Evolutionary conservation across 2,888 invertebrate species (phyloP).

Genomic region (Macrophya annulata): DNA sequence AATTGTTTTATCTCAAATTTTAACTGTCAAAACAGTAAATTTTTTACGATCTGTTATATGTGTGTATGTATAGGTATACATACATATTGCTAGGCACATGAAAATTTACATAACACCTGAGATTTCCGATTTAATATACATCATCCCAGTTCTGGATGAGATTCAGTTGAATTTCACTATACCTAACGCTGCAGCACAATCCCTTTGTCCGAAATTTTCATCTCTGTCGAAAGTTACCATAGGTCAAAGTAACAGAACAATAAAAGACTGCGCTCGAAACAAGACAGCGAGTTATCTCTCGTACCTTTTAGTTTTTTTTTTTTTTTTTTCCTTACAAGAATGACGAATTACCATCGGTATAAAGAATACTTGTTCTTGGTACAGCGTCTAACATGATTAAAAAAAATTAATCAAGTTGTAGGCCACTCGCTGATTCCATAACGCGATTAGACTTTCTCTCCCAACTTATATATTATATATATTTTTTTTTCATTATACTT

Average conservation of each 20-base stretch:
- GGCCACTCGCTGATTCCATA: neutral
- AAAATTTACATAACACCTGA: neutral
- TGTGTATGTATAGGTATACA: too few species aligned
- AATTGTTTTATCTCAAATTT: too few species aligned
- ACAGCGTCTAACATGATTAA: slow-evolving; percentile 1
- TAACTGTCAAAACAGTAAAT: too few species aligned
- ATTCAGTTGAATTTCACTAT: neutral
- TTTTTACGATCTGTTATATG: too few species aligned
- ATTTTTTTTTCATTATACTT: neutral
- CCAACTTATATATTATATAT: neutral
- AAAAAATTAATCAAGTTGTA: neutral
- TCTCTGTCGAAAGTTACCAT: neutral
- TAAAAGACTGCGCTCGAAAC: neutral
- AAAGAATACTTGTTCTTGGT: neutral
- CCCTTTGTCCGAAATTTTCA: neutral
- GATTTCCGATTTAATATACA: neutral
- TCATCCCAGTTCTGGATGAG: neutral
- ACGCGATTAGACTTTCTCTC: slow-evolving; percentile 18
- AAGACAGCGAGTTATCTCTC: neutral
- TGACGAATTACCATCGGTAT: neutral
- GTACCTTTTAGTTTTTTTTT: neutral
- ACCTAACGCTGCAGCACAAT: neutral
- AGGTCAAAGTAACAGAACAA: slow-evolving; percentile 15
- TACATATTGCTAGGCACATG: neutral
- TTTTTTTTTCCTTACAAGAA: neutral